Conservation (phyloP, 2,888 invertebrate genomes). For the Willowsia nigromaculata region DNA sequence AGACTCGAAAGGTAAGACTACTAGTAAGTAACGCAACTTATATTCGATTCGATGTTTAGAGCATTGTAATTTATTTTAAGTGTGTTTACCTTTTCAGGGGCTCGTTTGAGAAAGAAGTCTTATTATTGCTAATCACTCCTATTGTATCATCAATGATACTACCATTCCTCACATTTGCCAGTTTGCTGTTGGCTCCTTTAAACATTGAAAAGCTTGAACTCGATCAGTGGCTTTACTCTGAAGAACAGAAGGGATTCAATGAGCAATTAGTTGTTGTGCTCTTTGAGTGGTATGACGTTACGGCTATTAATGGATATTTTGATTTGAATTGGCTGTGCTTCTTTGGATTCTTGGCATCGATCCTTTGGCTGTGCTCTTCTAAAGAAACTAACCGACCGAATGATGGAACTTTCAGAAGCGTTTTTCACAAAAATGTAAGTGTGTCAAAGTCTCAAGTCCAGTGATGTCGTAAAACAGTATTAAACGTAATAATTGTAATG, state of each 20-base stretch:
- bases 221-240: slow-evolving; percentile 59
- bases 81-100: no score
- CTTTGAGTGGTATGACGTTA: slow-evolving; percentile 61
- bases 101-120: slow-evolving; percentile 41
- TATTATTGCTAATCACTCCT: slow-evolving; percentile 42
- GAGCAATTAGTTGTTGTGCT: slow-evolving; percentile 64
- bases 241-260: slow-evolving; percentile 58
- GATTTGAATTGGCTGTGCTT: slow-evolving; percentile 61
- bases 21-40: not conserved
- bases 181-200: slow-evolving; percentile 48
- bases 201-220: slow-evolving; percentile 59
- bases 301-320: slow-evolving; percentile 61
- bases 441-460: no score
- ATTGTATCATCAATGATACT: slow-evolving; percentile 57
- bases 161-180: slow-evolving; percentile 60
- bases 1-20: slow-evolving; percentile 43
- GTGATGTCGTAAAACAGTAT: no score
- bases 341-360: slow-evolving; percentile 56
- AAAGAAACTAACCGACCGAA: slow-evolving; percentile 31
- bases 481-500: no score
- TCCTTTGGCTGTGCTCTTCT: slow-evolving; percentile 58
- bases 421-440: slow-evolving; percentile 52
- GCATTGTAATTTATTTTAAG: no score
- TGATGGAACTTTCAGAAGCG: slow-evolving; percentile 41
- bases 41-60: not conserved